Evolutionary conservation across 37 sponge, comb jelly and placozoan species (phyloP).

Genomic region (Haliclona indistincta): DNA sequence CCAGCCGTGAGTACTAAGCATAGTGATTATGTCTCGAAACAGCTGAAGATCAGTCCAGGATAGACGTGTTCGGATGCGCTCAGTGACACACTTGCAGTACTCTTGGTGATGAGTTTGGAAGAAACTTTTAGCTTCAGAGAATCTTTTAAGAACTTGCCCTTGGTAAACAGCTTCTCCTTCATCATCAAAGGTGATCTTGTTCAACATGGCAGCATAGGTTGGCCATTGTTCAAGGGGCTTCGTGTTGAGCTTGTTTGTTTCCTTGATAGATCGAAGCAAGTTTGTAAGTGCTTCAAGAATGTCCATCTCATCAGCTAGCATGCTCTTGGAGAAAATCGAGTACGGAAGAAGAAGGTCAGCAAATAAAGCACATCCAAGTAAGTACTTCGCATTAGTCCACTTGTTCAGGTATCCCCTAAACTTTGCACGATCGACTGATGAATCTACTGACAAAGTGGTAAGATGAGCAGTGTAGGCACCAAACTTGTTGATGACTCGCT

Average conservation of each 20-base stretch:
- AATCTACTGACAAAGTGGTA: constrained; percentile 39
- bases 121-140: constrained; percentile 14
- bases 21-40: constrained; percentile 32
- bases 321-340: constrained; percentile 20
- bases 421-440: constrained; percentile 63
- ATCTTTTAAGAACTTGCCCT: constrained; percentile 8
- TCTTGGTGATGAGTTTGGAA: too few species aligned
- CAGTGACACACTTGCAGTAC: too few species aligned
- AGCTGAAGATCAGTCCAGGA: too few species aligned
- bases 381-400: constrained; percentile 66
- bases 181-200: constrained; percentile 14
- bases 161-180: constrained; percentile 14
- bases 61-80: too few species aligned
- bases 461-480: constrained; percentile 63
- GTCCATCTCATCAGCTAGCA: constrained; percentile 29
- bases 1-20: constrained; percentile 15
- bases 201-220: constrained; percentile 8
- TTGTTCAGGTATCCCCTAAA: constrained; percentile 46
- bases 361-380: constrained; percentile 74
- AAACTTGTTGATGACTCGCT: constrained; percentile 50
- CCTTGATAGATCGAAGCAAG: constrained; percentile 8
- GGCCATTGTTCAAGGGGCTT: constrained; percentile 5
- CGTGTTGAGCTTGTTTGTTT: background rate
- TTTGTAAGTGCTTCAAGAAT: constrained; percentile 27
- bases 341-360: constrained; percentile 49